Base-by-base conservation (phyloP, 2,797 vertebrate genomes). In the Gadopsis marmoratus region DNA sequence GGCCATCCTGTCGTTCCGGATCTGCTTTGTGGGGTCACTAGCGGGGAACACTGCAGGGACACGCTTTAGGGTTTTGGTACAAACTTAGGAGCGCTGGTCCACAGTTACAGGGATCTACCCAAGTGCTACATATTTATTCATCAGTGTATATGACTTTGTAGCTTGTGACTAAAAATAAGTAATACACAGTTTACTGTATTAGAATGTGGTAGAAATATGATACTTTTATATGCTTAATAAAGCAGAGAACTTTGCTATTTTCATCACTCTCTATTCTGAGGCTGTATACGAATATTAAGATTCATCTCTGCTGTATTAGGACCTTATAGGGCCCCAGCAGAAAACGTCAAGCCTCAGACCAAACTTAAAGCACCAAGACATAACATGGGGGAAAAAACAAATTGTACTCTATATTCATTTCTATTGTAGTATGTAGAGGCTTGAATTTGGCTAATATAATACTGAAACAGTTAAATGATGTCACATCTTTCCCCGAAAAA, bases 301-400 rank as follows among this genome's bases (percentile, higher is more conserved):
- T 31, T 12, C 65, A 69, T 69, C 51, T 64, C 29, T 65, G 26
- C 41, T 33, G 62, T 48, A 33, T 19, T 26, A 48, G 10, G 26
- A 14, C 9, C 26, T 48, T 13, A 64, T 21, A 33, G 4, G 5
- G 23, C n/a, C 51, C 19, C 39, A 65, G 47, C 10, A 51, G 31
- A 35, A 50, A 51, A 66, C 5, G 12, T 5, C 29, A 51, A 16
- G 11, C 5, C 6, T 4, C 14, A 50, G n/a, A 23, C 16, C 13
- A 39, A 37, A 71, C 21, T 17, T 48, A 39, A 33, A 67, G 37
- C 33, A 39, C 48, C 35, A 60, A 39, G 58, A 60, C 3, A 60
- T 13, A 48, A 64, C 9, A 11, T 19, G 23, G 9, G 7, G 21
- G 21, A 16, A 19, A 4, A 35, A 56, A 21, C 11, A 60, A 23